These are phyloP conservation scores for Cepphus grylle DNA, from an alignment of 2,113 vertebrate genomes.

Conservation along the genomic window DNA sequence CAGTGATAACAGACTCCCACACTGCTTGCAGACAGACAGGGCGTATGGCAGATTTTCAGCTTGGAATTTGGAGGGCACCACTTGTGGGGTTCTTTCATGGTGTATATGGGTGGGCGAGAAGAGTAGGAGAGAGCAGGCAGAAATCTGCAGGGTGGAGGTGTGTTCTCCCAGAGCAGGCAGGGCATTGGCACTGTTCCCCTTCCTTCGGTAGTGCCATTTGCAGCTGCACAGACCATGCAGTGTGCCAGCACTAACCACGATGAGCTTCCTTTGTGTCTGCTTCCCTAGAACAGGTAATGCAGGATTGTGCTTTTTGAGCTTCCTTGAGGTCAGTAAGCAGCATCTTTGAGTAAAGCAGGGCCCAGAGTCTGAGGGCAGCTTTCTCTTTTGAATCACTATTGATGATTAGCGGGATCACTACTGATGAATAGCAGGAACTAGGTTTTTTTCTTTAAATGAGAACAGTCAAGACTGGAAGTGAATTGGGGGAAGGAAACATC, in stretches of 20 bases:
- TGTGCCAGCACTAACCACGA: fast-evolving
- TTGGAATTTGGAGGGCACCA: not conserved
- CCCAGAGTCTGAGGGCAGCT: not conserved
- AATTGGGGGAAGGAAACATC: not conserved
- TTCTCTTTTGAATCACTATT: not conserved
- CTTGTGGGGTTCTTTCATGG: not conserved
- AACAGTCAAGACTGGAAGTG: not conserved
- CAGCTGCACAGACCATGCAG: fast-evolving
- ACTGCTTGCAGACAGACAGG: not conserved
- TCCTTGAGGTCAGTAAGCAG: not conserved
- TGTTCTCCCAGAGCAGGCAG: not conserved
- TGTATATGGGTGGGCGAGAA: not conserved
- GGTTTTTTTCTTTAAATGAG: not conserved
- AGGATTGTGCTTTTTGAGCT: not conserved
- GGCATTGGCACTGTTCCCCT: fast-evolving
- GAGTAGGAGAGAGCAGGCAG: not conserved
- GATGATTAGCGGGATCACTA: too few relatives aligned
- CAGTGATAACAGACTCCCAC: not conserved
- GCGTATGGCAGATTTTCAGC: not conserved
- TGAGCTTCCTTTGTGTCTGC: not conserved
- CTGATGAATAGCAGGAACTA: not conserved
- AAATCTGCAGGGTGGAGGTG: not conserved
- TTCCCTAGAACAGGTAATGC: not conserved
- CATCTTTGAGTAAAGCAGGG: not conserved
- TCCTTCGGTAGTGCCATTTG: not conserved